Conservation (phyloP, 2,113 vertebrate species). For the Gila orcuttii region DNA sequence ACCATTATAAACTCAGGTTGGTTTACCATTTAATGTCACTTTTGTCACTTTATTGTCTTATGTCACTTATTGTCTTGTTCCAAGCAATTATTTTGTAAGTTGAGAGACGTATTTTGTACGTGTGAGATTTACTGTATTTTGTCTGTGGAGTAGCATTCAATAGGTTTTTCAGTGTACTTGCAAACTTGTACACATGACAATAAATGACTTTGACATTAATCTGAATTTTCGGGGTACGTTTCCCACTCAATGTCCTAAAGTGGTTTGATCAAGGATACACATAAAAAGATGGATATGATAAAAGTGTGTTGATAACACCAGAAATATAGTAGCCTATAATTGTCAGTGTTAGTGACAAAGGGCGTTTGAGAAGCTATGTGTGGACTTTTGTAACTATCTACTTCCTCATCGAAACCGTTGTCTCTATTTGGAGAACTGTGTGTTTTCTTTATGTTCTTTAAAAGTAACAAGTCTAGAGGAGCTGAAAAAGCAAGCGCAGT, state of each 20-base stretch:
- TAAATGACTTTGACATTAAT: background rate
- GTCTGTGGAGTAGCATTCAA: too few relatives aligned
- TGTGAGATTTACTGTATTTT: too few relatives aligned
- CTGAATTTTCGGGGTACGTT: too few relatives aligned
- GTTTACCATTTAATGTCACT: background rate
- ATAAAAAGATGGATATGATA: background rate
- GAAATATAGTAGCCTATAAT: background rate
- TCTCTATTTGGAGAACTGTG: slow-evolving; percentile 13
- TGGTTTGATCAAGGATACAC: background rate
- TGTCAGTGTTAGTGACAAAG: background rate
- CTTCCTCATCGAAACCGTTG: slow-evolving; percentile 19
- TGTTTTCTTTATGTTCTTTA: slow-evolving; percentile 6
- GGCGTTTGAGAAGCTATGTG: background rate
- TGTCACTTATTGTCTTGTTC: too few relatives aligned
- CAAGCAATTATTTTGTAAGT: too few relatives aligned
- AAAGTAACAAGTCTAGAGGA: background rate
- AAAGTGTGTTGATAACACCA: background rate
- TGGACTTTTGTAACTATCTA: background rate
- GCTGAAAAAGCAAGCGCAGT: background rate
- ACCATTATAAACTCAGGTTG: background rate
- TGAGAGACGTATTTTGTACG: too few relatives aligned
- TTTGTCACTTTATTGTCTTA: too few relatives aligned
- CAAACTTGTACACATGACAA: too few relatives aligned
- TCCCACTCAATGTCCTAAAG: background rate
- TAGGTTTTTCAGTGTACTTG: too few relatives aligned